phyloP scores from a whole-genome alignment of 2,113 vertebrate species.

The Mobula hypostoma region DNA sequence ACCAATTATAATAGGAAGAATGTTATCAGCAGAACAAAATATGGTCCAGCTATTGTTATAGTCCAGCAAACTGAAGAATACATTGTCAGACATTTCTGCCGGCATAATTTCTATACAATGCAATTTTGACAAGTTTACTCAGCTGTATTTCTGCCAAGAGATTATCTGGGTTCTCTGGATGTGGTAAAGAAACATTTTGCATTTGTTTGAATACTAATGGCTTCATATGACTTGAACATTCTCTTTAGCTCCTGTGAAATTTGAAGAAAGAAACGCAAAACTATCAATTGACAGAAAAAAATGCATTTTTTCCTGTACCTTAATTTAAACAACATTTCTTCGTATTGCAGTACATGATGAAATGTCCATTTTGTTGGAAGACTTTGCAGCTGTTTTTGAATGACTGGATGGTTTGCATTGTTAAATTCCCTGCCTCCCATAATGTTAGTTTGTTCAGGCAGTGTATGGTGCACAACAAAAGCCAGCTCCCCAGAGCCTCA shows the following conservation, averaged over 20 bases:
- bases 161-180: conserved; percentile 3
- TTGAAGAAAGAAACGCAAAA: conserved; percentile 4
- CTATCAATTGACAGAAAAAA: not conserved
- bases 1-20: not conserved
- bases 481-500: accelerated
- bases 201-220: conserved; percentile 26
- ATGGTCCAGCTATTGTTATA: not conserved
- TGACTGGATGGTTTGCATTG: not conserved
- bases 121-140: not conserved
- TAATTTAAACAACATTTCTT: not conserved
- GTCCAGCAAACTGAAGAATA: conserved; percentile 21
- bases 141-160: not conserved
- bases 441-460: not conserved
- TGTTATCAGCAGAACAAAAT: conserved; percentile 18
- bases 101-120: conserved; percentile 12
- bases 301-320: not conserved
- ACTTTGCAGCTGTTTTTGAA: not conserved
- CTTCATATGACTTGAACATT: not conserved
- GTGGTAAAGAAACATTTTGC: not conserved
- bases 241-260: not conserved
- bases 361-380: not conserved
- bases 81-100: conserved; percentile 10
- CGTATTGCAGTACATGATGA: not conserved
- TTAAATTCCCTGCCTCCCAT: not conserved
- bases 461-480: not conserved